phyloP scores from a whole-genome alignment of 37 sponge, comb jelly and placozoan species.

The Lycopodina hypogea region DNA sequence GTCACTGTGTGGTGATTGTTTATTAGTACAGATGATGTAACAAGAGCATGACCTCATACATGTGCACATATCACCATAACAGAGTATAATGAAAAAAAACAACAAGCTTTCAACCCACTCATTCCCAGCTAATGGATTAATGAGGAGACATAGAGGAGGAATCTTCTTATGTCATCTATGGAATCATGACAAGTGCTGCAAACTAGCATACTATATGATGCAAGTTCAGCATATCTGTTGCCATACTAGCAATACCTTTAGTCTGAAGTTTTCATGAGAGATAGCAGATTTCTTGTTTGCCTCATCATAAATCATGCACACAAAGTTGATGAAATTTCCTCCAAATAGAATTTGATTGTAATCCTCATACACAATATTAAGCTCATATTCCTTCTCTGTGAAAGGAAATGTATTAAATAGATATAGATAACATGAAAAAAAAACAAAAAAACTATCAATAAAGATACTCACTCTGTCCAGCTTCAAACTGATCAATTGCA shows the following conservation, averaged over 20 bases:
- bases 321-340: constrained; percentile 50
- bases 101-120: no score
- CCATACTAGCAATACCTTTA: constrained; percentile 18
- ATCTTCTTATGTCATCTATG: no score
- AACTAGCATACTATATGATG: no score
- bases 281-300: constrained; percentile 29
- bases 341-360: constrained; percentile 38
- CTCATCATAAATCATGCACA: constrained; percentile 24
- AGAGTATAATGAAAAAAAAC: no score
- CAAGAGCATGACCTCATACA: no score
- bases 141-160: no score
- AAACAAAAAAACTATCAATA: not conserved
- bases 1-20: no score
- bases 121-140: no score
- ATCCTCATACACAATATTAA: constrained; percentile 13
- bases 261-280: constrained; percentile 6
- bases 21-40: no score
- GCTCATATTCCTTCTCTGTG: constrained; percentile 11
- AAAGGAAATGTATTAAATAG: not conserved
- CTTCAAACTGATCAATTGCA: not conserved
- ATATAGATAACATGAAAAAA: not conserved
- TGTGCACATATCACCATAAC: no score
- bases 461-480: constrained; percentile 8
- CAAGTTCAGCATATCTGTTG: no score
- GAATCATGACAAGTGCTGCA: no score